phyloP scores from a whole-genome alignment of 1,140 invertebrate species.

The Drosophila tropicalis region DNA sequence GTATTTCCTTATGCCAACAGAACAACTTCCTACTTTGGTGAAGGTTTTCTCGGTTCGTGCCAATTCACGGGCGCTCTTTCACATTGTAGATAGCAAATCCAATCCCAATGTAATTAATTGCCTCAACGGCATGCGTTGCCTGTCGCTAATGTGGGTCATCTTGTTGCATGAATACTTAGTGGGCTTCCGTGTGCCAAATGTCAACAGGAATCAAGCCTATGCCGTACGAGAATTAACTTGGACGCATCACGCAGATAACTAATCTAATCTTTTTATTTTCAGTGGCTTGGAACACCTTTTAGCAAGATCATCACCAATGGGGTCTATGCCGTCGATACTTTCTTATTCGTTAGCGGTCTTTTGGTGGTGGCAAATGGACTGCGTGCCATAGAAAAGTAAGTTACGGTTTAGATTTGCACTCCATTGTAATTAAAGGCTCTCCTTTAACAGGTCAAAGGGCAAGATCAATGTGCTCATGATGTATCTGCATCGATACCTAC shows the following conservation, averaged over 20 bases:
- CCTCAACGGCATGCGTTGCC: slow-evolving; percentile 83
- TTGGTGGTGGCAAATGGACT: slow-evolving; percentile 86
- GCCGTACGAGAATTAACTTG: slow-evolving; percentile 20
- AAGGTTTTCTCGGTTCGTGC: slow-evolving; percentile 53
- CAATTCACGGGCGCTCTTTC: slow-evolving; percentile 48
- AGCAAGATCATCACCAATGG: slow-evolving; percentile 85
- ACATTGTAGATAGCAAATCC: slow-evolving; percentile 19
- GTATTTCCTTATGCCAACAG: slow-evolving; percentile 11
- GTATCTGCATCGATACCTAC: slow-evolving; percentile 71
- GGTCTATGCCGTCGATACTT: slow-evolving; percentile 94
- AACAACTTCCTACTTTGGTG: slow-evolving; percentile 29
- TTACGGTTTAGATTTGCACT: background rate
- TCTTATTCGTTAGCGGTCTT: slow-evolving; percentile 92
- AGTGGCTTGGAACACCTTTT: slow-evolving; percentile 82
- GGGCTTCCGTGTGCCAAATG: slow-evolving; percentile 42
- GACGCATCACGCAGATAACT: background rate
- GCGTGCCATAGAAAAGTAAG: slow-evolving; percentile 86
- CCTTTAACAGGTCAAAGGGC: slow-evolving; percentile 38
- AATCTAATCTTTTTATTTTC: background rate
- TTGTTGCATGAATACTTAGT: slow-evolving; percentile 85
- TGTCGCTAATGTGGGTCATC: slow-evolving; percentile 88
- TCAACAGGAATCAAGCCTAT: slow-evolving; percentile 37
- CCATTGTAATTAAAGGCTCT: too few relatives aligned
- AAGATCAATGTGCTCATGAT: slow-evolving; percentile 66
- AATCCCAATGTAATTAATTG: slow-evolving; percentile 58